phyloP scores from a whole-genome alignment of 2,888 invertebrate species.

The Lochmaea capreae region DNA sequence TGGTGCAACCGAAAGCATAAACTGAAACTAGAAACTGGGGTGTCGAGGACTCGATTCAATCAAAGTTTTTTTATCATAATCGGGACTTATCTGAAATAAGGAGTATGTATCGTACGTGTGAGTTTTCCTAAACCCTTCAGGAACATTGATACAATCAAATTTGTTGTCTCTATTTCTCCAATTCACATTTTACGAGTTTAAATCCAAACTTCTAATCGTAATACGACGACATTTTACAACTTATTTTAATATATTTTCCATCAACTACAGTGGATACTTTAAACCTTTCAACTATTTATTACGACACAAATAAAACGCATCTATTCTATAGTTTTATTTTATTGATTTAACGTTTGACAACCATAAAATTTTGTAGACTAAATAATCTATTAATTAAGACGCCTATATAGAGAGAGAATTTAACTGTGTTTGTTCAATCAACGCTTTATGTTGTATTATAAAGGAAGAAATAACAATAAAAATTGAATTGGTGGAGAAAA shows the following conservation, averaged over 20 bases:
- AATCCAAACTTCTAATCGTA: no score
- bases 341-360: not conserved
- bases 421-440: constrained; percentile 15
- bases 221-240: not conserved
- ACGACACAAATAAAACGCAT: not conserved
- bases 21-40: no score
- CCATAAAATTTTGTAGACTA: constrained; percentile 11
- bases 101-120: no score
- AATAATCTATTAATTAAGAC: constrained; percentile 26
- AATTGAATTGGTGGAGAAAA: constrained; percentile 27
- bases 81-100: no score
- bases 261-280: not conserved
- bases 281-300: not conserved
- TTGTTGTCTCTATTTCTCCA: no score
- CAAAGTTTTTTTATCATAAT: no score
- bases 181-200: no score
- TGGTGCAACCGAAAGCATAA: no score
- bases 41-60: no score
- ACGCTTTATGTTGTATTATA: constrained; percentile 16
- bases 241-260: not conserved
- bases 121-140: no score
- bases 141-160: no score
- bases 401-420: constrained; percentile 15
- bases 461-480: constrained; percentile 31
- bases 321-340: not conserved